Base-by-base conservation (phyloP, 2,797 vertebrate species). In the Arrhamphus sclerolepis region DNA sequence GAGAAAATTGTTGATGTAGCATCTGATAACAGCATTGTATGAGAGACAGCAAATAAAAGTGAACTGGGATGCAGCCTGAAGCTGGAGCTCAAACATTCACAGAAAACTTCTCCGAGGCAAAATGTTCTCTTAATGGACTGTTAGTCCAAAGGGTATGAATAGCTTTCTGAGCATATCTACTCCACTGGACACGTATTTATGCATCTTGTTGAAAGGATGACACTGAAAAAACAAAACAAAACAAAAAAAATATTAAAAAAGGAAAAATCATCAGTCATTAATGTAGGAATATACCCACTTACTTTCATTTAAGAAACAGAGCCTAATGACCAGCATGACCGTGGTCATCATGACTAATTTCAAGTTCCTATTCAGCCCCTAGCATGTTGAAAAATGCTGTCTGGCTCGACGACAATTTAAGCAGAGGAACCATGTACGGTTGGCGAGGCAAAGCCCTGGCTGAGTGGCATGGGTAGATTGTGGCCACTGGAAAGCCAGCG, bases 381-480 rank as follows among this genome's bases (percentile, higher is more conserved):
- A 52, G 72, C 62, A 72, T n/a, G 4, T 29, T 62, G 48, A 77
- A 48, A 75, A 72, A 71, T 55, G 16, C 20, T 44, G 19, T 26
- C 58, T 67, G 39, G 63, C 29, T 52, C 29, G 55, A 63, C 69
- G 57, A 47, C 52, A 28, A 10, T 49, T 68, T 49, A 69, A 48
- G 40, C 28, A 56, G 57, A 72, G 59, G 60, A 72, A 65, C 66
- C 34, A 51, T 22, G n/a, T 58, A 56, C 63, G 56, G 54, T 44
- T 71, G 66, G 62, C 62, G 63, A 66, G 63, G 63, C 54, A 68
- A 56, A 75, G 62, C 67, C 29, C 56, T 47, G 52, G 47, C 64
- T 44, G 50, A 75, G 66, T 70, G 74, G 66, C 69, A 61, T 63
- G 70, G 71, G 72, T 78, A 78, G 68, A 77, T 75, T 16, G 59